A percentile compares a stretch with the other conserved stretches of the same genome.
Evolutionary conservation across 2,113 vertebrate species (phyloP).

Genomic region (Pterocles orientalis): DNA sequence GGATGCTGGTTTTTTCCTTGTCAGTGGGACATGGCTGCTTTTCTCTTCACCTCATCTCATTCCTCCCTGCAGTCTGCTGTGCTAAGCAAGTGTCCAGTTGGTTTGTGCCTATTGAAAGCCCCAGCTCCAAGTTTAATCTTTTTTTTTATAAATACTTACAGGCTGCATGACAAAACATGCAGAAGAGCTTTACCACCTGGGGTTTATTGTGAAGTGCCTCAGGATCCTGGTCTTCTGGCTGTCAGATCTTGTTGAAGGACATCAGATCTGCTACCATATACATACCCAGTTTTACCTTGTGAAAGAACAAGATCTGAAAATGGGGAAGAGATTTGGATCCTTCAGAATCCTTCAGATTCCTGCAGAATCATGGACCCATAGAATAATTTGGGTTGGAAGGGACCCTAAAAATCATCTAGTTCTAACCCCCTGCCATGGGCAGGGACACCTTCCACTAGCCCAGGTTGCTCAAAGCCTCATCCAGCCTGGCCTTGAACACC

Average conservation of each 20-base stretch:
- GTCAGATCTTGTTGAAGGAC: neutral
- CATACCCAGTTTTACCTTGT: neutral
- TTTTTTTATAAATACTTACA: neutral
- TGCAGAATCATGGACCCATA: too few species aligned
- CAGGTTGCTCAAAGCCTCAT: too few species aligned
- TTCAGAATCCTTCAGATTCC: too few species aligned
- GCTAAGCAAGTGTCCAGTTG: too few species aligned
- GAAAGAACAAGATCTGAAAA: neutral
- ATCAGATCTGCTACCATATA: neutral
- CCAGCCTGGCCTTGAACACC: too few species aligned
- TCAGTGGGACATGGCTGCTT: rapidly evolving
- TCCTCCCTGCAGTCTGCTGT: neutral
- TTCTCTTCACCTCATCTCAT: neutral
- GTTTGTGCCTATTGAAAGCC: neutral
- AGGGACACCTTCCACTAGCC: too few species aligned
- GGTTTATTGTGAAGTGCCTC: neutral
- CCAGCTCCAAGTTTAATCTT: neutral
- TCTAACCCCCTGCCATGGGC: too few species aligned
- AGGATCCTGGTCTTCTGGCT: neutral
- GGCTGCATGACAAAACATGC: neutral
- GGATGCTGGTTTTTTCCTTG: neutral
- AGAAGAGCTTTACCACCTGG: neutral
- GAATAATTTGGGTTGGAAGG: too few species aligned
- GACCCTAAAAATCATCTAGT: too few species aligned
- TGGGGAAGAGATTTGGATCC: rapidly evolving